A percentile compares a stretch with the other conserved stretches of the same genome.
Evolutionary conservation across 2,888 invertebrate genomes (phyloP).

Genomic region (Leptinotarsa rubiginosa): DNA sequence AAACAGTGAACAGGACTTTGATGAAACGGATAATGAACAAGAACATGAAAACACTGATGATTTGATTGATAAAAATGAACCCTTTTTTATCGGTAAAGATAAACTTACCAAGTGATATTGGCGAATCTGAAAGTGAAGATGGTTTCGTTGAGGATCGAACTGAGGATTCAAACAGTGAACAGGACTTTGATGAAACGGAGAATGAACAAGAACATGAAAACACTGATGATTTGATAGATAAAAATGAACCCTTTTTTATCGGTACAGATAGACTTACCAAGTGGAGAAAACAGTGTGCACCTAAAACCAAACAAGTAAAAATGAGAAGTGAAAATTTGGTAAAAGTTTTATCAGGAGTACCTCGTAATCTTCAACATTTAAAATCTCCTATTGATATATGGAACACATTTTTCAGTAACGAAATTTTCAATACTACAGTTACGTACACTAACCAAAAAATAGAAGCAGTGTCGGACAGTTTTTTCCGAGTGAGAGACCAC

Average conservation of each 20-base stretch:
- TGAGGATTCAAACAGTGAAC: constrained; percentile 24
- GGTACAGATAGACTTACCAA: constrained; percentile 33
- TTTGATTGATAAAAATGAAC: constrained; percentile 23
- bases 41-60: constrained; percentile 10
- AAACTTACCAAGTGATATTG: constrained; percentile 27
- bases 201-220: constrained; percentile 12
- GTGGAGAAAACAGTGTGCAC: constrained; percentile 25
- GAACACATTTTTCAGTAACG: constrained; percentile 19
- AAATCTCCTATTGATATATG: constrained; percentile 26
- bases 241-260: constrained; percentile 1
- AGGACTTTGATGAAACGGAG: constrained; percentile 19
- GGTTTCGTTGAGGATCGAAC: constrained; percentile 20
- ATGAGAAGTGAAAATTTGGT: constrained; percentile 21
- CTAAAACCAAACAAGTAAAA: constrained; percentile 14
- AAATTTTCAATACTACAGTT: constrained; percentile 16
- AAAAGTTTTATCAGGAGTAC: constrained; percentile 17
- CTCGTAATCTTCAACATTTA: constrained; percentile 25
- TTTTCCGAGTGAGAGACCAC: constrained; percentile 15
- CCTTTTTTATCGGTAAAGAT: constrained; percentile 22
- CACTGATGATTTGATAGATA: constrained; percentile 9
- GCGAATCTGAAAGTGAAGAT: constrained; percentile 24
- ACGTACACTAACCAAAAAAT: constrained; percentile 23
- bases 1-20: constrained; percentile 21
- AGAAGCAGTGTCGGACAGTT: constrained; percentile 14
- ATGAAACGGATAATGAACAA: constrained; percentile 20